Conservation (phyloP, 2,797 vertebrate species). For the Cichlasoma orientale region DNA sequence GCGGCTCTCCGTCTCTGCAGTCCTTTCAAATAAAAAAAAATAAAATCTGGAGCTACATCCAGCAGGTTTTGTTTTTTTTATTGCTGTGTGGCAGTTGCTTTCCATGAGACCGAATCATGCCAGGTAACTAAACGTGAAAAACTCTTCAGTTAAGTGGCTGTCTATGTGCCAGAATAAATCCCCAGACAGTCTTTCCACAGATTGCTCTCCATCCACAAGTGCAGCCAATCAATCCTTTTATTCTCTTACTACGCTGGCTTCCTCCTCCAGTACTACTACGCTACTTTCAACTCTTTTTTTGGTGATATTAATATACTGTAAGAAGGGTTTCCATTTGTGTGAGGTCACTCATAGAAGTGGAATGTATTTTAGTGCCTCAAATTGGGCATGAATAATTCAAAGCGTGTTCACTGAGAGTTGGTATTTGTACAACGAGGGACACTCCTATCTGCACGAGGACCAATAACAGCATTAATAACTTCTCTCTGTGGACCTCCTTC, state of each 20-base stretch:
- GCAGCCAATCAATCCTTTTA: constrained; percentile 51
- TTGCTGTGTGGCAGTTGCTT: neutral
- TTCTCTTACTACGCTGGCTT: constrained; percentile 42
- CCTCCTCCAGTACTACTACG: constrained; percentile 29
- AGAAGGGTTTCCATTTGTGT: constrained; percentile 33
- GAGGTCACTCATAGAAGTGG: neutral
- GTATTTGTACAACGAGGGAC: constrained; percentile 24
- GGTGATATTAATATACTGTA: constrained; percentile 37
- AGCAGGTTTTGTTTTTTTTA: neutral
- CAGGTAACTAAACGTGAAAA: constrained; percentile 17
- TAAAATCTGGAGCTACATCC: constrained; percentile 7
- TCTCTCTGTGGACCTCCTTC: constrained; percentile 21
- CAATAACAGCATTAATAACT: constrained; percentile 29
- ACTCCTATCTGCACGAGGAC: constrained; percentile 20
- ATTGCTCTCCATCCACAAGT: constrained; percentile 45
- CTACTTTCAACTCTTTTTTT: constrained; percentile 13
- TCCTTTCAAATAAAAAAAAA: neutral
- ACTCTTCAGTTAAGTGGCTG: neutral
- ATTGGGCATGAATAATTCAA: neutral
- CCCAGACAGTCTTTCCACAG: constrained; percentile 59
- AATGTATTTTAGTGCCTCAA: neutral
- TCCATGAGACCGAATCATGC: neutral
- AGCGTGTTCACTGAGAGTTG: neutral
- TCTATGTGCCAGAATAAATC: constrained; percentile 45
- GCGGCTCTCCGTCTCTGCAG: neutral